phyloP scores from a whole-genome alignment of 2,797 vertebrate species.

The Falco rusticolus region DNA sequence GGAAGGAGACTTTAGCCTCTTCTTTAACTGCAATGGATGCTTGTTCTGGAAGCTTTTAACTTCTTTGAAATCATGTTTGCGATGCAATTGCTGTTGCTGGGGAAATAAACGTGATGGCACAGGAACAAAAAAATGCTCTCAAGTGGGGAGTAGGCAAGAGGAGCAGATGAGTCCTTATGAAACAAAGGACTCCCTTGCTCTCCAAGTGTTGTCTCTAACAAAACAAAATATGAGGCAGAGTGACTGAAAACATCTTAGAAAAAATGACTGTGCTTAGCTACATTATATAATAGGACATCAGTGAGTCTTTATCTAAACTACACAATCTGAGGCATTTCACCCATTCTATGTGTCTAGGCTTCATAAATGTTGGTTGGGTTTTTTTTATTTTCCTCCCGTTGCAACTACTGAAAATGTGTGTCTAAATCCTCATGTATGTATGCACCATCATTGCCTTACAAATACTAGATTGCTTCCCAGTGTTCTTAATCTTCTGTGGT shows the following conservation, averaged over 20 bases:
- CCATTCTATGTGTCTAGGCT: not conserved
- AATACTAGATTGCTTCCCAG: constrained; percentile 2
- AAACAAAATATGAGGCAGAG: constrained; percentile 28
- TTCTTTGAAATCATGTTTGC: not conserved
- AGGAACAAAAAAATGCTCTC: not conserved
- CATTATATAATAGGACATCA: not conserved
- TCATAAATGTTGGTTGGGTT: not conserved
- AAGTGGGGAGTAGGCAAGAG: not conserved
- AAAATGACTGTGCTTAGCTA: constrained; percentile 34
- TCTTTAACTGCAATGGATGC: not conserved
- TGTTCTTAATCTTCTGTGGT: not conserved
- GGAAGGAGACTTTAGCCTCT: not conserved
- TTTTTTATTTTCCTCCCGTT: not conserved
- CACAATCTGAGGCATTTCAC: constrained; percentile 12
- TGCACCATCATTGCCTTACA: not conserved
- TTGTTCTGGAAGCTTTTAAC: not conserved
- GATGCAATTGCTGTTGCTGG: constrained; percentile 10
- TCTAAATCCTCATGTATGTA: not conserved
- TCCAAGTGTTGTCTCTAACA: not conserved
- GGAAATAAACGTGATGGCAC: constrained; percentile 39
- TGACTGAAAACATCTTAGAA: constrained; percentile 39
- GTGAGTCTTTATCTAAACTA: constrained; percentile 43
- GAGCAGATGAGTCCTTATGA: constrained; percentile 7
- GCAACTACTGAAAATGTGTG: not conserved
- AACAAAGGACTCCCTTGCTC: not conserved